phyloP scores from a whole-genome alignment of 2,888 invertebrate species.

The Agrypnus murinus region DNA sequence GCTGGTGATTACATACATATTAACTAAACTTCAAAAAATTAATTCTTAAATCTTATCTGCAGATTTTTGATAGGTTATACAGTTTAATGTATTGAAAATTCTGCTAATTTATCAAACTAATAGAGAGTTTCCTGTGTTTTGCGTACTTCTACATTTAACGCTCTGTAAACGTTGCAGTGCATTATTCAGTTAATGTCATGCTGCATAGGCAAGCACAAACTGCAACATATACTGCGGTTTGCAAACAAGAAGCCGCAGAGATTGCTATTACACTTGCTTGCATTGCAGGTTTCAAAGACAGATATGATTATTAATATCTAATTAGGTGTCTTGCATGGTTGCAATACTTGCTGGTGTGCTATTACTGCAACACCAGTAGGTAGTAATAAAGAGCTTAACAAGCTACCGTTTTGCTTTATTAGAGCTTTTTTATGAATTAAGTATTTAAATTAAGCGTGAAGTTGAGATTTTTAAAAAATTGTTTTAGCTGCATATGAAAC shows the following conservation, averaged over 20 bases:
- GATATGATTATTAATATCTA: constrained; percentile 27
- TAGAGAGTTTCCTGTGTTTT: not conserved
- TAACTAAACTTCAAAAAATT: no score
- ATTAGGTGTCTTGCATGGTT: not conserved
- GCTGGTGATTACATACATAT: no score
- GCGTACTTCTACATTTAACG: constrained; percentile 27
- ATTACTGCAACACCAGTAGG: no score
- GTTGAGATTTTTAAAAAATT: no score
- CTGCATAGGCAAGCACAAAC: constrained; percentile 35
- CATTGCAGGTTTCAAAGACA: constrained; percentile 26
- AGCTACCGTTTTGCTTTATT: no score
- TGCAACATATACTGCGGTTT: constrained; percentile 28
- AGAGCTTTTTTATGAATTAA: no score
- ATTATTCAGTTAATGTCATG: constrained; percentile 42
- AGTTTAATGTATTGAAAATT: not conserved
- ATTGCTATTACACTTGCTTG: constrained; percentile 28
- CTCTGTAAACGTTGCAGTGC: constrained; percentile 29
- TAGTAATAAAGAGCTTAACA: no score
- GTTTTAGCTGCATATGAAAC: no score
- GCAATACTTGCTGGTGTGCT: not conserved
- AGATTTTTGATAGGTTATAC: no score
- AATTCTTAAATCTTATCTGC: no score
- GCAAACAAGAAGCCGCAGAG: constrained; percentile 36
- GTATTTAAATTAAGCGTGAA: no score
- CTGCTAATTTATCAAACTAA: no score